A percentile compares a stretch with the other conserved stretches of the same genome.
phyloP scores from a whole-genome alignment of 2,113 vertebrate species.

The Notothenia rossii region DNA sequence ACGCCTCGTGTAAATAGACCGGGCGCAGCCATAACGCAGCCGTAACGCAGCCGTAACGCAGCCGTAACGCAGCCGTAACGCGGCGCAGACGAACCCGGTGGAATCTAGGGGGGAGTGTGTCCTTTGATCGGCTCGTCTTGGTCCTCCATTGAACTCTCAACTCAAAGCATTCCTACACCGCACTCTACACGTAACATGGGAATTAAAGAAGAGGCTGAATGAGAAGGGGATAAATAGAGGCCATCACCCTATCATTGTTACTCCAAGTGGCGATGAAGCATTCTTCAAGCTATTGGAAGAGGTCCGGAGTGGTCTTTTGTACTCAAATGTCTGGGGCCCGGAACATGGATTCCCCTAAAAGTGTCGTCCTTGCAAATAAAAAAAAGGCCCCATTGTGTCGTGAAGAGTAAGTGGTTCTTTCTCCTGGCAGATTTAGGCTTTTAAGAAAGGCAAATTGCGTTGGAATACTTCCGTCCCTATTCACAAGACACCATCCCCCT shows the following conservation, averaged over 20 bases:
- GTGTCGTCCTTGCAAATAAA: conserved; percentile 44
- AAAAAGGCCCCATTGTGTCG: conserved; percentile 30
- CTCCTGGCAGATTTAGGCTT: conserved; percentile 13
- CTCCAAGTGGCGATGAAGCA: background rate
- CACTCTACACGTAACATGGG: background rate
- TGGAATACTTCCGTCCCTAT: conserved; percentile 42
- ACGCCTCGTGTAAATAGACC: too few species aligned
- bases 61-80: too few species aligned
- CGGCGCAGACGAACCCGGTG: too few species aligned
- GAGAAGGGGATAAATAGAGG: conserved; percentile 31
- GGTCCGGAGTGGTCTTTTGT: conserved; percentile 17
- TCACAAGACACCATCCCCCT: conserved; percentile 18
- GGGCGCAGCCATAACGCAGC: too few species aligned
- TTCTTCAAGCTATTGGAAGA: conserved; percentile 13
- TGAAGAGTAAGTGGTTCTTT: conserved; percentile 15
- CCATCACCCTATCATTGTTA: conserved; percentile 24
- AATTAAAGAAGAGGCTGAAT: conserved; percentile 39
- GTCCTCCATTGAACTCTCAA: conserved; percentile 45
- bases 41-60: too few species aligned
- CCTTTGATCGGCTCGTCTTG: conserved; percentile 55
- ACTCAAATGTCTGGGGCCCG: conserved; percentile 8
- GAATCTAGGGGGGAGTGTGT: background rate
- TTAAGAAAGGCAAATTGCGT: conserved; percentile 31
- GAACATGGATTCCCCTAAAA: conserved; percentile 36
- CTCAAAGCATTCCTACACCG: conserved; percentile 18